Evolutionary conservation across 2,888 invertebrate species (phyloP), one percentile per base, ranked within the genome.

Genomic region (Drosophila heteroneura): DNA sequence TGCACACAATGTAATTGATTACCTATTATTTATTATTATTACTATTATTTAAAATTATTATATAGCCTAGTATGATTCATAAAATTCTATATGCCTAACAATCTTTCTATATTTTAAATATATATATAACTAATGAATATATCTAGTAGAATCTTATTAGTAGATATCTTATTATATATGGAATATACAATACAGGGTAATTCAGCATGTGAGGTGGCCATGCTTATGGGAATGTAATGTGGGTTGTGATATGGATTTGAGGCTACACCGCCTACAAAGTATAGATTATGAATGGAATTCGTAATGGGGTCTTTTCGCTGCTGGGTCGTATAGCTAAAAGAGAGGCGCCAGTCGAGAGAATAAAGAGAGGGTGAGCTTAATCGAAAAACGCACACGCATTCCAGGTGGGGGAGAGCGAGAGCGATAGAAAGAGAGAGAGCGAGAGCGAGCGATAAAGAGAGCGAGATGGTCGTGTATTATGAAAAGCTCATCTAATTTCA

Each of bases 401-500:
- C 32, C 53, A 56, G 49, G 49, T 28, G 26, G 28, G n/a, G n/a
- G 1, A 54, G 22, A 54, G 12, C 7, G 14, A 5, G 6, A 33
- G 53, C 35, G 61, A 26, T 26, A 39, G 28, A n/a, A 2, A 32
- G 51, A 30, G 56, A 53, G 33, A n/a, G 53, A 41, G 52, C 47
- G 32, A n/a, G 16, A 41, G 51, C 19, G 57, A 57, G 47, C 3
- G 4, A 30, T 12, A 5, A n/a, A 14, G 61, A 3, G 3, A 10
- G 39, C 35, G 76, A 69, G 60, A 88, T 82, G 74, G 88, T 75
- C 72, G 68, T 83, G 89, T 80, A 85, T 91, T 91, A 91, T 91
- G 86, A 88, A 91, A 91, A 89, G 85, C 91, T 90, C 91, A 91
- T 91, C 91, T 91, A 91, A 89, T 90, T 90, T 90, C 89, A 89